Evolutionary conservation across 2,888 invertebrate species (phyloP).

Genomic region (Cantharis rufa): DNA sequence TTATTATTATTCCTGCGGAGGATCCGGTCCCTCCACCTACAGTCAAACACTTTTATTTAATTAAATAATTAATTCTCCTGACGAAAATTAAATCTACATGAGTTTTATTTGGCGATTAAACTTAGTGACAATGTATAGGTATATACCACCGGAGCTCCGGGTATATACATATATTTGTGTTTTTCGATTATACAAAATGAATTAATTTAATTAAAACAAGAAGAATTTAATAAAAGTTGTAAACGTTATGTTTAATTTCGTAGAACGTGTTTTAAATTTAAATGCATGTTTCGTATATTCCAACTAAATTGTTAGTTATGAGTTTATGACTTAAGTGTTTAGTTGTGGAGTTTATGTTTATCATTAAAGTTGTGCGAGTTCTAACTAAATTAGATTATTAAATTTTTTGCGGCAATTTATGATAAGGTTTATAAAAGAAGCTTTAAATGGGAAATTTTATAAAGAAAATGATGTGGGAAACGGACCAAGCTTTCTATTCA

Average conservation of each 20-base stretch:
- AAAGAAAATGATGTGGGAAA: background rate
- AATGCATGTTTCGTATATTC: background rate
- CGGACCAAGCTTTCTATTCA: background rate
- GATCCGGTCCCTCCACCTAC: background rate
- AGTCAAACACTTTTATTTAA: background rate
- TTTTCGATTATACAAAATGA: background rate
- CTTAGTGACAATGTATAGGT: background rate
- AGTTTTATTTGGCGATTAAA: background rate
- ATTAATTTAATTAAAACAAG: background rate
- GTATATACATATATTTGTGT: background rate
- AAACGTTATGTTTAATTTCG: background rate
- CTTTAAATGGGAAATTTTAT: background rate
- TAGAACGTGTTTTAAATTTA: background rate
- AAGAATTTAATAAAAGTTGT: background rate
- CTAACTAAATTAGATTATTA: background rate
- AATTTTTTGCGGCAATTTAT: background rate
- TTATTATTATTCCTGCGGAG: background rate
- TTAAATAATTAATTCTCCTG: background rate
- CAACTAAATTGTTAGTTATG: background rate
- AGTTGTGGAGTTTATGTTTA: background rate
- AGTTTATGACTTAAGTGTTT: background rate
- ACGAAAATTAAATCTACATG: background rate
- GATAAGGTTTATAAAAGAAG: background rate
- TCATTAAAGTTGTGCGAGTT: background rate
- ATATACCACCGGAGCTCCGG: background rate